These are phyloP conservation scores for Polyploca ridens DNA, from an alignment of 2,888 invertebrate genomes.

Conservation along the genomic window DNA sequence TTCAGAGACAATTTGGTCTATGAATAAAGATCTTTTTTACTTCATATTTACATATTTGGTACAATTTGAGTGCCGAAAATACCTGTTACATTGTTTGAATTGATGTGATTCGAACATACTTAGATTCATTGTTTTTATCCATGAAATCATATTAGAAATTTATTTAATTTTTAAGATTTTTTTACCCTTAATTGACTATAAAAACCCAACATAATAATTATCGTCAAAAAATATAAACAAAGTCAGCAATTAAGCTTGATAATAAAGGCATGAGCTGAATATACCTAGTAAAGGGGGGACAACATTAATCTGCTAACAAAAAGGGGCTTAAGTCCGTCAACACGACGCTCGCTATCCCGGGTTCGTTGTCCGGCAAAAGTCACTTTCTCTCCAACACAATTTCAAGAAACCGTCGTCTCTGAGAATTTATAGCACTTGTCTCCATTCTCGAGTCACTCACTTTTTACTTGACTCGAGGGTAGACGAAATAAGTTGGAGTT, in stretches of 20 bases:
- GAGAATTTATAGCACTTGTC: slow-evolving; percentile 39
- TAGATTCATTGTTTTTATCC: no score
- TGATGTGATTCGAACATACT: no score
- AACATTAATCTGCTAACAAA: slow-evolving; percentile 67
- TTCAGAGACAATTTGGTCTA: no score
- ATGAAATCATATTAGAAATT: no score
- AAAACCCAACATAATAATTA: not conserved
- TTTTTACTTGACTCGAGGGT: slow-evolving; percentile 39
- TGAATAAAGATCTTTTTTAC: no score
- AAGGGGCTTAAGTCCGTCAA: slow-evolving; percentile 64
- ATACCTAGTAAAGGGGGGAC: slow-evolving; percentile 29
- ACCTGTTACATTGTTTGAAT: no score
- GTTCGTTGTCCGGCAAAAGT: slow-evolving; percentile 65
- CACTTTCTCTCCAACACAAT: slow-evolving; percentile 60
- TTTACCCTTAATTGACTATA: not conserved
- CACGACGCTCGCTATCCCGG: slow-evolving; percentile 39
- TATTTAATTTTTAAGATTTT: not conserved
- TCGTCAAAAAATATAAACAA: not conserved
- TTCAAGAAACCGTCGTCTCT: slow-evolving; percentile 47
- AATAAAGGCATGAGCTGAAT: slow-evolving; percentile 16
- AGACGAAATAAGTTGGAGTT: slow-evolving; percentile 27
- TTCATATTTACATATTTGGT: no score
- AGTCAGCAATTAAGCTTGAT: slow-evolving; percentile 8
- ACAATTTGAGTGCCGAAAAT: no score
- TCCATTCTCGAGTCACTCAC: slow-evolving; percentile 39